Evolutionary conservation across 2,113 vertebrate genomes (phyloP).

Genomic region (Tragelaphus buxtoni): DNA sequence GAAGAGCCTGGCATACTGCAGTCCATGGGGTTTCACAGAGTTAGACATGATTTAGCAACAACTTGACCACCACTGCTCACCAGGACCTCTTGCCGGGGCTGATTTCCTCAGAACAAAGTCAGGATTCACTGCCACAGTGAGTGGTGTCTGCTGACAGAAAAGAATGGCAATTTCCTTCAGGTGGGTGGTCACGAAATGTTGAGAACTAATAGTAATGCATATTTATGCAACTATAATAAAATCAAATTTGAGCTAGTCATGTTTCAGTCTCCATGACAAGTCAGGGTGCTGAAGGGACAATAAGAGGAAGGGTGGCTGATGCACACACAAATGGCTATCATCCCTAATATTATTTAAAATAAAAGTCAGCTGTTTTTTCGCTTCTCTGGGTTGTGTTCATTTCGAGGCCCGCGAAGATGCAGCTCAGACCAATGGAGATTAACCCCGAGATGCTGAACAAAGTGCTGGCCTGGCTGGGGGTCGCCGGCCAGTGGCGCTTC

Average conservation of each 20-base stretch:
- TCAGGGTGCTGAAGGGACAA: not conserved
- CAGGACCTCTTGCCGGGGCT: not conserved
- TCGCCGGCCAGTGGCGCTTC: too few relatives aligned
- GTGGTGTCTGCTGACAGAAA: not conserved
- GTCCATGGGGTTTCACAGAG: not conserved
- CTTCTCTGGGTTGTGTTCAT: too few relatives aligned
- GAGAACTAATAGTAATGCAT: not conserved
- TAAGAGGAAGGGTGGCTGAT: not conserved
- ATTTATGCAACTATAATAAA: not conserved
- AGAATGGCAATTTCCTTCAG: not conserved
- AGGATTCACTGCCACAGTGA: not conserved
- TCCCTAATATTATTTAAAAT: not conserved
- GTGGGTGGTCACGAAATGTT: not conserved
- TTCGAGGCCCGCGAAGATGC: too few relatives aligned
- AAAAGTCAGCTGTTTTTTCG: not conserved
- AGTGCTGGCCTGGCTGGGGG: too few relatives aligned
- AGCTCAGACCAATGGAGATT: too few relatives aligned
- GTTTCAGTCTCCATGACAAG: not conserved
- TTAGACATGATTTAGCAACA: not conserved
- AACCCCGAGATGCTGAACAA: too few relatives aligned
- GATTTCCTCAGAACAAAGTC: not conserved
- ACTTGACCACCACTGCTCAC: fast-evolving
- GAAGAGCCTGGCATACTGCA: not conserved
- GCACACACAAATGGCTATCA: not conserved
- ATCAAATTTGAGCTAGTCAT: not conserved